Base-by-base conservation (phyloP, 2,888 invertebrate species). In the Harpalus rubripes region DNA sequence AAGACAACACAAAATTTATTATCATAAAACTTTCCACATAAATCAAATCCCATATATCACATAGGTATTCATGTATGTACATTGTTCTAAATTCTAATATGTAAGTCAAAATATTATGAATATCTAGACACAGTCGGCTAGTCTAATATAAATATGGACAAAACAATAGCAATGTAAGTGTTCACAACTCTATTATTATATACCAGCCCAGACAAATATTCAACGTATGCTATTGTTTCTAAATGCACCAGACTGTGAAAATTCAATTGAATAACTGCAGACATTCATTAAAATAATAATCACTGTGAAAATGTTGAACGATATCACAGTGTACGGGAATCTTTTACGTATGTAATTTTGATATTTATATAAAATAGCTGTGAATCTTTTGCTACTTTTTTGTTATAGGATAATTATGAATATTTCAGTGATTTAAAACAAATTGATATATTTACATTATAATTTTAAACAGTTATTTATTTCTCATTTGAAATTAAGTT, bases 281-380 rank as follows among this genome's bases (percentile, higher is more conserved):
- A 63, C 63, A 63, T 22, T 63, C 63, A 63, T 63, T 63, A 63
- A 63, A 63, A 63, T 63, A 63, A 63, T 63, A 63, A 63, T 63
- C 63, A 26, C 22, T 63, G 18, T 63, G 63, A 63, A 63, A 63
- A 61, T 15, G 18, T 16, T 10, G 8, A 61, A 61, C 18, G 44
- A 52, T 52, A 52, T 52, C 44, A 52, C 12, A 52, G 44, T 8
- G 44, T 52, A 32, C 4, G 32, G 6, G 32, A 32, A 32, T 5
- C 2, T 32, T 32, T 32, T 32, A 4, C 5, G 5, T 6, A 5
- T 32, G 6, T 6, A 32, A 32, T 32, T 32, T 22, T 3, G n/a
- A n/a, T n/a, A n/a, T 22, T 3, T 22, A 3, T 22, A 22, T 22
- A 22, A 22, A 22, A 22, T 22, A 22, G 22, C 22, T 22, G 22